phyloP scores from a whole-genome alignment of 2,797 vertebrate species.

The Lepilemur ruficaudatus region DNA sequence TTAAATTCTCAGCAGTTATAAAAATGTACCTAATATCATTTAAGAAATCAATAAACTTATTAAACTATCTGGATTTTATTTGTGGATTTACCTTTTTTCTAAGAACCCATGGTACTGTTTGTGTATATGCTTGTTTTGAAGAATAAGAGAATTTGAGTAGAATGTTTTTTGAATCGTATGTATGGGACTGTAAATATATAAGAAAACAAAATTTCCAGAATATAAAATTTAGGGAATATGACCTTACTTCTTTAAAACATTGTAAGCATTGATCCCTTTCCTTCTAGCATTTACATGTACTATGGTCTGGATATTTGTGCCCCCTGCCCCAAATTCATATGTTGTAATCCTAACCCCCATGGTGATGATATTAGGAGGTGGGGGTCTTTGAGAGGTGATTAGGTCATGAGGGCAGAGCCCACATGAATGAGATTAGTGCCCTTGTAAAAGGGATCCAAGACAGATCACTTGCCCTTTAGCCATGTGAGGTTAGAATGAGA shows the following conservation, averaged over 20 bases:
- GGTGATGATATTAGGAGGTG: background rate
- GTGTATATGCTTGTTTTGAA: background rate
- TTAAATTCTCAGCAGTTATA: background rate
- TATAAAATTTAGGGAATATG: background rate
- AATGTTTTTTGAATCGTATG: background rate
- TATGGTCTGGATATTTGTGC: background rate
- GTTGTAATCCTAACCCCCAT: background rate
- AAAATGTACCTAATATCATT: background rate
- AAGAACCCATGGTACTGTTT: background rate
- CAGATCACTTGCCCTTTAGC: background rate
- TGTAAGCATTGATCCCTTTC: background rate
- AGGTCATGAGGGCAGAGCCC: background rate
- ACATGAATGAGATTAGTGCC: background rate
- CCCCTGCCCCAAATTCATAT: background rate
- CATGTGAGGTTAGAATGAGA: fast-evolving
- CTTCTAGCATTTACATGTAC: background rate
- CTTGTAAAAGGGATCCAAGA: background rate
- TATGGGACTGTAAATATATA: background rate
- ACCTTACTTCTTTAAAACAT: background rate
- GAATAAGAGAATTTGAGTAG: background rate
- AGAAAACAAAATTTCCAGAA: background rate
- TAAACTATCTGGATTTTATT: background rate
- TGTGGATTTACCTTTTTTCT: background rate
- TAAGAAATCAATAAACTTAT: background rate
- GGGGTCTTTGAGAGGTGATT: background rate